Percentiles rank a stretch among this genome's conserved stretches.
Conservation (phyloP, 2,113 vertebrate species). For the Apistogramma diplotaenia region DNA sequence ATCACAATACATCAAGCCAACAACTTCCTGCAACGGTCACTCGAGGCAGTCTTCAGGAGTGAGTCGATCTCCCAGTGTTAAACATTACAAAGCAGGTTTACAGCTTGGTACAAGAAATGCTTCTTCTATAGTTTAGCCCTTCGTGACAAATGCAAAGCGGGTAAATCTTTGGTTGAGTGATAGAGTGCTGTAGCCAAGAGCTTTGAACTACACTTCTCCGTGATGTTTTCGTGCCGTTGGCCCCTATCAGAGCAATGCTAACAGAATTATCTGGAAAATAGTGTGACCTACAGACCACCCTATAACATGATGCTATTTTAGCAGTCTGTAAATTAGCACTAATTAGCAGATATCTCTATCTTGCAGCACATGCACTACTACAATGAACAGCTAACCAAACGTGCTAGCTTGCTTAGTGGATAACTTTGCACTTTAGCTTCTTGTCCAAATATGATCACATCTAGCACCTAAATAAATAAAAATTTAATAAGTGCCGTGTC, state of each 20-base stretch:
- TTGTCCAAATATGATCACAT: not conserved
- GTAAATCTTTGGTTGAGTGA: not conserved
- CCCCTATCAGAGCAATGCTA: not conserved
- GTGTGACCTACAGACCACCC: not conserved
- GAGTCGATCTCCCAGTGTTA: not conserved
- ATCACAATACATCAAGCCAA: not conserved
- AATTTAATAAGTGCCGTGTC: not conserved
- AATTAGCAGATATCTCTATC: not conserved
- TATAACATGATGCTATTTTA: not conserved
- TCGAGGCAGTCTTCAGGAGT: not conserved
- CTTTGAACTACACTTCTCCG: not conserved
- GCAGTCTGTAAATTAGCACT: not conserved
- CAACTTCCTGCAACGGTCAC: not conserved
- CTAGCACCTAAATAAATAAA: not conserved
- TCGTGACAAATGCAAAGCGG: no score
- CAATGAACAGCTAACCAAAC: not conserved
- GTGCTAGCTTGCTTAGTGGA: not conserved
- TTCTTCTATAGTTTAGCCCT: no score
- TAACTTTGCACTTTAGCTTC: not conserved
- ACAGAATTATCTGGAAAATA: not conserved
- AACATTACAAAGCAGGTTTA: not conserved
- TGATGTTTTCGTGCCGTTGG: not conserved
- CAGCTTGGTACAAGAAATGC: no score
- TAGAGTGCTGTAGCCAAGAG: not conserved
- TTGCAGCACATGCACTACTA: not conserved